Evolutionary conservation across 2,797 vertebrate genomes (phyloP), one percentile per base, ranked within the genome.

Genomic region (Gallirallus australis): DNA sequence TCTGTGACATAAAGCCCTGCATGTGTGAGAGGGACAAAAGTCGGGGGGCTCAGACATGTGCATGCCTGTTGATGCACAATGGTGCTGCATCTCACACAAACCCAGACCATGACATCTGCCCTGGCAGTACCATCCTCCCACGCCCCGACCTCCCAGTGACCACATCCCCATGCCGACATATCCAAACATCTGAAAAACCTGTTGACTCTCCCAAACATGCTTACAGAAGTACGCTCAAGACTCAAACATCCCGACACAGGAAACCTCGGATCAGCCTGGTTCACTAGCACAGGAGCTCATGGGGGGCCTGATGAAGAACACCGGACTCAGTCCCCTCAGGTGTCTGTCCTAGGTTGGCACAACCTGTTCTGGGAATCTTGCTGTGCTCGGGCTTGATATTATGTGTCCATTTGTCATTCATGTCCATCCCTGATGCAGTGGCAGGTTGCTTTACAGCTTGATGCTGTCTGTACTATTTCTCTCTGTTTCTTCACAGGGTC

Each of bases 161-260:
- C 1, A 2, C 78, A 39, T n/a, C n/a, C n/a, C 40, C 0, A 0
- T 14, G 88, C 54, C 2, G 2, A 1, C 15, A 14, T 1, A 0
- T 50, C 53, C 77, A 47, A 50, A 63, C 17, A 7, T 0, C 0
- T 14, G 15, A 39, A 80, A 75, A 60, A 75, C 53, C 78, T 48
- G 35, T 71, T 53, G 86, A 65, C 3, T 70, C 45, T 59, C 65
- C 21, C 37, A 37, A 69, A 78, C 33, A 3, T 0, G 3, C 33
- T 69, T n/a, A 48, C 11, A 40, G 66, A 80, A 37, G n/a, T 18
- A 50, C 0, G 0, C 0, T 1, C 13, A 14, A 31, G 42, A 25
- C 54, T 63, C 30, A 27, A 59, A 70, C 2, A 1, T 45, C 40
- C 52, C 1, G 1, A 30, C 27, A 9, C 2, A 2, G 17, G 76